Conservation (phyloP, 2,888 invertebrate genomes). For the Mylabris sibirica region DNA sequence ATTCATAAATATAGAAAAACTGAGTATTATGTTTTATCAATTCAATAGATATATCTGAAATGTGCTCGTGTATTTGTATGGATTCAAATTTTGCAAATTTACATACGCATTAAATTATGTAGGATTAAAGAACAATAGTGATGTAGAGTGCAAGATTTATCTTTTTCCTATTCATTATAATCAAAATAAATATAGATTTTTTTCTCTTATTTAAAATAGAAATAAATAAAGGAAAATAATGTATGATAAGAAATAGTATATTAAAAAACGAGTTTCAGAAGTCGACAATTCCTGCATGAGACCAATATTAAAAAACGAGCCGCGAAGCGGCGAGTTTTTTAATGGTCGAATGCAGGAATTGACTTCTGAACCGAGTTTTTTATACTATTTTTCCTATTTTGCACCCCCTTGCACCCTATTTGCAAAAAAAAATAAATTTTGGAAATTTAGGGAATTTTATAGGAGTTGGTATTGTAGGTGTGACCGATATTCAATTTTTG, state of each 20-base stretch:
- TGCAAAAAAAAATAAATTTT: too few relatives aligned
- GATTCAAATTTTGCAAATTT: conserved; percentile 2
- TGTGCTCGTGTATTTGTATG: not conserved
- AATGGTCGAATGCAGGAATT: too few relatives aligned
- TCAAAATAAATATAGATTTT: not conserved
- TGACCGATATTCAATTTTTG: too few relatives aligned
- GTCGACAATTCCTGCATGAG: too few relatives aligned
- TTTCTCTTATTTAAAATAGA: not conserved
- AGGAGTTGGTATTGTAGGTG: too few relatives aligned
- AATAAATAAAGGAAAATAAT: not conserved
- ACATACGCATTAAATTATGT: conserved; percentile 10
- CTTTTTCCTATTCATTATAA: not conserved
- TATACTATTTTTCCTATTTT: too few relatives aligned
- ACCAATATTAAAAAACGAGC: too few relatives aligned
- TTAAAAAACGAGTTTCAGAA: too few relatives aligned
- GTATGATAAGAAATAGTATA: not conserved
- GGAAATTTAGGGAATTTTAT: too few relatives aligned
- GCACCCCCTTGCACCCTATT: too few relatives aligned
- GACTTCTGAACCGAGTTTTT: too few relatives aligned
- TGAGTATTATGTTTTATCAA: not conserved
- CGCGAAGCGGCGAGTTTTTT: too few relatives aligned
- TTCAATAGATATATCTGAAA: not conserved
- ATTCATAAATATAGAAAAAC: not conserved
- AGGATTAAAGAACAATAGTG: conserved; percentile 12
- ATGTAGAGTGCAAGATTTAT: not conserved